Evolutionary conservation across 2,888 invertebrate genomes (phyloP), one percentile per base, ranked within the genome.

Genomic region (Hoplodrina ambigua): DNA sequence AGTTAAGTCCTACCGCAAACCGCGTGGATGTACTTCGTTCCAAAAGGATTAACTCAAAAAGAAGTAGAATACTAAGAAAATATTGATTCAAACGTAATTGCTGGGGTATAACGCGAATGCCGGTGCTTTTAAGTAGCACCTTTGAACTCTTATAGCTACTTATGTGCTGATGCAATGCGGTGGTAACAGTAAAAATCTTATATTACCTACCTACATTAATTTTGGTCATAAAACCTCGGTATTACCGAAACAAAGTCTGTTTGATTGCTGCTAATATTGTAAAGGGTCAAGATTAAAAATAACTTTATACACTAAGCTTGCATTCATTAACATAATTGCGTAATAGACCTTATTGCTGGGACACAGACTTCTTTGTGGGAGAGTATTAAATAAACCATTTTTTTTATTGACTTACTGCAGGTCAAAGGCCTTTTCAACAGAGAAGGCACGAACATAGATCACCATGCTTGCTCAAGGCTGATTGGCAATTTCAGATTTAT

Each of bases 241-340:
- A 46, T 17, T 17, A 25, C 17, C 4, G 10, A 75, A 53, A 68
- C 50, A 52, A 52, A 46, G 75, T 75, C 49, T 44, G 19, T 75
- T 53, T 52, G 25, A 41, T 73, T 46, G 37, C 54, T 17, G 55
- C 33, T 54, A 25, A 30, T 17, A 52, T 17, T 13, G 52, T 52
- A 17, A 62, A 10, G 10, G 25, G 57, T 52, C 30, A 13, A 41
- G 30, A 44, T 52, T 41, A 17, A 33, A 13, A 53, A 67, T 41
- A 10, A 15, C 41, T 57, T 57, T 20, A 8, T 20, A 13, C 15
- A 37, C 46, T 46, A 11, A 5, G 41, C 46, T 17, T 17, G 4
- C 46, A 17, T 46, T 33, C 30, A 44, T 55, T 54, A 41, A 3
- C 41, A 41, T 41, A 41, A 41, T 41, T 11, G 11, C 41, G 11